Base-by-base conservation (phyloP, 2,888 invertebrate species). In the Hymenopus coronatus region DNA sequence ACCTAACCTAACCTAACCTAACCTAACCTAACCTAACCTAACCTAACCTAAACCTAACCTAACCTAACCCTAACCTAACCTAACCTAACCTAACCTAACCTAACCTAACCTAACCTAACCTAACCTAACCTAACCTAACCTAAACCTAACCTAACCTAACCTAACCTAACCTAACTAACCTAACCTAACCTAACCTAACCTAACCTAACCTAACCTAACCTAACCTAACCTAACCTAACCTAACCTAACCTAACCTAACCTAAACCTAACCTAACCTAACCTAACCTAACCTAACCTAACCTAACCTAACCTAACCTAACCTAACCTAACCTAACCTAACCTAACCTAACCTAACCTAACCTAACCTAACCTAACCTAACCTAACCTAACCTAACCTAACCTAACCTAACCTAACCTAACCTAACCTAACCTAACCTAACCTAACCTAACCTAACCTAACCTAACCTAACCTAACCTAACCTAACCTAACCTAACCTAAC, bases 201-300 rank as follows among this genome's bases (percentile, higher is more conserved):
- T 89, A 87, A 90, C 90, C 91, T 87, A 87, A 89, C 91, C 89
- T 89, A 90, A 91, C 91, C 91, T 89, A 89, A 91, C 91, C 91
- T 89, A 89, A 91, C 91, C 91, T 89, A 91, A 91, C 91, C 91
- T 91, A 91, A 92, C 91, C 92, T 91, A 92, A 92, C 92, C 92
- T 92, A 92, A 92, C 92, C 91, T 91, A 90, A 91, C 91, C 91
- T 89, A 40, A 40, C 40, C 40, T 12, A 40, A 40, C 40, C 40
- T 40, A 40, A n/a, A 40, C 40, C 40, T 40, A 88, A 91, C 91
- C 92, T 92, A 92, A 92, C 92, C 92, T 92, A 92, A 92, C 92
- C 92, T 92, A 92, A 91, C 91, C 91, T 88, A 91, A 87, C 90
- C 90, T 85, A 90, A 88, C 90, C 89, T 86, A 89, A 90, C 89